Evolutionary conservation across 1,140 invertebrate species (phyloP), one percentile per base, ranked within the genome.

Genomic region (Triops cancriformis): DNA sequence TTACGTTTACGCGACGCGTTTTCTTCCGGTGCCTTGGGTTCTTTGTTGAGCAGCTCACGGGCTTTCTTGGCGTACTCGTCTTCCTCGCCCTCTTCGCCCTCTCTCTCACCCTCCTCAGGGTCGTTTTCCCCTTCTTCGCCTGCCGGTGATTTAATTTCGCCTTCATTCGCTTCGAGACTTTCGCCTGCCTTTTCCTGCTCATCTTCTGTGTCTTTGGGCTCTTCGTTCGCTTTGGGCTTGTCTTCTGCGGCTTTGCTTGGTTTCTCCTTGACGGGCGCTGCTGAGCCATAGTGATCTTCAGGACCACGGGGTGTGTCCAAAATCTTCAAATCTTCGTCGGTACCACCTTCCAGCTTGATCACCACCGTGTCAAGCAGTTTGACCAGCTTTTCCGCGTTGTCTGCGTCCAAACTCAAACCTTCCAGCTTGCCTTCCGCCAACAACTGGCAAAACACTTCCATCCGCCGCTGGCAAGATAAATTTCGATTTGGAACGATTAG

Each of bases 271-370:
- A 18, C 14, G 18, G 51, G 51, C 51, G 51, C 5, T 23, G 14
- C 14, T 14, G 51, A 37, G 31, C 31, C 51, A 23, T n/a, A 64
- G 10, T 64, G 51, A 18, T 64, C 51, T 64, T 64, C 51, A 37
- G 31, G 78, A 73, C 79, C 72, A 27, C 83, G 82, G 28, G 82
- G 82, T 26, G 83, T 86, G 81, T 97, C 93, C 5, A 98, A 86
- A 18, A 92, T 87, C 81, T 91, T 93, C 2, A 98, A 85, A 86
- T 99, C 97, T 82, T 95, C 91, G 80, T 99, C 97, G n/a, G 91
- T 93, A 4, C 98, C 98, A 73, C 96, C 97, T 87, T 99, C 98
- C 18, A 99, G 86, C 84, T 96, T 94, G 79, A 99, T 97, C 1
- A 99, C 97, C 51, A 96, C 96, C 80, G 95, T 93, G 86, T 99